A percentile compares a stretch with the other conserved stretches of the same genome.
These are phyloP conservation scores for Gastrophysa polygoni DNA, from an alignment of 2,888 invertebrate genomes.

Conservation along the genomic window DNA sequence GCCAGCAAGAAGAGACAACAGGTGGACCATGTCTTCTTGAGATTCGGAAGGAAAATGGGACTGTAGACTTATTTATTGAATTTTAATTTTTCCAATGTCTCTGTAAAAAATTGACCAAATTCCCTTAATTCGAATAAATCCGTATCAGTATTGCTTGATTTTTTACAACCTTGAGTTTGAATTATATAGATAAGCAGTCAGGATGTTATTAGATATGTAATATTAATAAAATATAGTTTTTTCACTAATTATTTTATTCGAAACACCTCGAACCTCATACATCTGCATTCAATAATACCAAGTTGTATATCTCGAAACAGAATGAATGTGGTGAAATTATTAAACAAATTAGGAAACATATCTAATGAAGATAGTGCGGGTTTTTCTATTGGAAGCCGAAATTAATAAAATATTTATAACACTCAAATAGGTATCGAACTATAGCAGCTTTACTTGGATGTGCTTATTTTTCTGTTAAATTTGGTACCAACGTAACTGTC, in stretches of 20 bases:
- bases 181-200: constrained; percentile 18
- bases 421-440: too few relatives aligned
- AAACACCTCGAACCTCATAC: constrained; percentile 8
- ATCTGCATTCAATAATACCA: too few relatives aligned
- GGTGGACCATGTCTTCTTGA: constrained; percentile 18
- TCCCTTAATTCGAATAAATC: background rate
- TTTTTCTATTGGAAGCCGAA: too few relatives aligned
- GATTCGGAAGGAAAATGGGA: constrained; percentile 19
- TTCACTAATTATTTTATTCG: constrained; percentile 17
- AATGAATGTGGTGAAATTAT: too few relatives aligned
- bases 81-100: background rate
- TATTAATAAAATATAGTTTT: constrained; percentile 29
- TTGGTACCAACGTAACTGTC: too few relatives aligned
- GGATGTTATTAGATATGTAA: constrained; percentile 18
- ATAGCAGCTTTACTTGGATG: too few relatives aligned
- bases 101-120: background rate
- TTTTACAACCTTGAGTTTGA: background rate
- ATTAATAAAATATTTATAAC: too few relatives aligned
- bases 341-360: too few relatives aligned
- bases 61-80: background rate
- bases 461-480: too few relatives aligned
- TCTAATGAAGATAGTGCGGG: too few relatives aligned
- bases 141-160: constrained; percentile 12
- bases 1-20: constrained; percentile 25
- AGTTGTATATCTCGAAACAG: too few relatives aligned